Conservation (phyloP, 1,140 invertebrate species). For the Lasioglossum albipes region DNA sequence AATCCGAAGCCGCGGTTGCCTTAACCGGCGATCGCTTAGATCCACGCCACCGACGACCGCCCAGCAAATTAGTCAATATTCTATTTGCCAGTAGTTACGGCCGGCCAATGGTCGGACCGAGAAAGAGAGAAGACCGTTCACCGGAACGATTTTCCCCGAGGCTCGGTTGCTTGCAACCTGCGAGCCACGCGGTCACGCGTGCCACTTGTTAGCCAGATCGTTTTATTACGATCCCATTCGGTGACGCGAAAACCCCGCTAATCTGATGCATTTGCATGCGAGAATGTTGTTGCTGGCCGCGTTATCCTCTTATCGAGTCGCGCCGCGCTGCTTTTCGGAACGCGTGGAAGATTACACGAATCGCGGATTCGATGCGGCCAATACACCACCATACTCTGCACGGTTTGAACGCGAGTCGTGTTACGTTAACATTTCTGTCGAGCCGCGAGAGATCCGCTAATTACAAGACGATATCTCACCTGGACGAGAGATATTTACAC, state of each 20-base stretch:
- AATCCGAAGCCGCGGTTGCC: slow-evolving; percentile 16
- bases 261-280: slow-evolving; percentile 8
- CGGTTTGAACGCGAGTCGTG: too few species aligned
- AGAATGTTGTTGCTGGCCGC: not conserved
- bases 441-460: too few species aligned
- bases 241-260: not conserved
- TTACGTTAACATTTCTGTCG: too few species aligned
- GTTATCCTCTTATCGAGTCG: not conserved
- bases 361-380: too few species aligned
- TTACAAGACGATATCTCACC: too few species aligned
- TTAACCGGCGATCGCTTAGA: slow-evolving; percentile 8
- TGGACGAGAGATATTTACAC: too few species aligned
- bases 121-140: not conserved
- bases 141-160: not conserved
- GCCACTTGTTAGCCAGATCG: not conserved
- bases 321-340: too few species aligned
- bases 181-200: not conserved
- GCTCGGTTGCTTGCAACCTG: too few species aligned
- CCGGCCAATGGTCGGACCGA: not conserved
- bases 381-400: too few species aligned
- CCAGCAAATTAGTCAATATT: slow-evolving; percentile 43
- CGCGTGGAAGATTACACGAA: slow-evolving; percentile 16
- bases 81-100: slow-evolving; percentile 26
- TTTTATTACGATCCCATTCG: slow-evolving; percentile 9
- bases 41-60: slow-evolving; percentile 3